Percentiles rank a stretch among this genome's conserved stretches.
Conservation (phyloP, 2,888 invertebrate genomes). For the Patella pellucida region DNA sequence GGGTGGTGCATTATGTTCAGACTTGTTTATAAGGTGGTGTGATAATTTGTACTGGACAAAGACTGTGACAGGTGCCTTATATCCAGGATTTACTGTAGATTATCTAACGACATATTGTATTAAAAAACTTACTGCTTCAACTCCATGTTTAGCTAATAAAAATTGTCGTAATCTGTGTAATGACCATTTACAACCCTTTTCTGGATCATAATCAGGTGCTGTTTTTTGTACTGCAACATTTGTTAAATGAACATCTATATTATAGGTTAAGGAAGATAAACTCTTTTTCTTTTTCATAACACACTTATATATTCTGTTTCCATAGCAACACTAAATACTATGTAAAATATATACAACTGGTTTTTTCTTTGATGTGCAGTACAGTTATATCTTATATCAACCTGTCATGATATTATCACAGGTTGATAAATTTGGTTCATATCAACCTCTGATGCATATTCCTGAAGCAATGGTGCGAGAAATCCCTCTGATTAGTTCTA, state of each 20-base stretch:
- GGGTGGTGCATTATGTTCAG: no score
- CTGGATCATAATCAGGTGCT: slow-evolving; percentile 74
- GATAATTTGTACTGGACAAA: no score
- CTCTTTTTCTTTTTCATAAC: neutral
- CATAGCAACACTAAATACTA: neutral
- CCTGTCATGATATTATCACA: no score
- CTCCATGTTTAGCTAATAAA: slow-evolving; percentile 75
- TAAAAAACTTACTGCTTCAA: slow-evolving; percentile 69
- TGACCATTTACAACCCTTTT: slow-evolving; percentile 76
- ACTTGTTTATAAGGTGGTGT: neutral
- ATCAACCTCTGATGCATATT: no score
- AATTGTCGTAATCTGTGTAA: slow-evolving; percentile 74
- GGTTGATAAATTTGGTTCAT: no score
- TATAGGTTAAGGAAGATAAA: slow-evolving; percentile 27
- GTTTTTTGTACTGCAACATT: slow-evolving; percentile 76
- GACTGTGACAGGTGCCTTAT: no score
- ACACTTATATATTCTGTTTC: no score
- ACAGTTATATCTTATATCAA: no score
- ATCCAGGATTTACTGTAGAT: neutral
- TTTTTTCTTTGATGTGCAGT: no score
- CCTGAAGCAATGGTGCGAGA: no score
- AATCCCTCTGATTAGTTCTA: no score
- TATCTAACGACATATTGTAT: neutral
- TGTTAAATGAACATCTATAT: slow-evolving; percentile 73
- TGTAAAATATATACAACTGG: no score